Percentiles rank a stretch among this genome's conserved stretches.
Conservation (phyloP, 2,797 vertebrate genomes). For the Limnodromus scolopaceus region DNA sequence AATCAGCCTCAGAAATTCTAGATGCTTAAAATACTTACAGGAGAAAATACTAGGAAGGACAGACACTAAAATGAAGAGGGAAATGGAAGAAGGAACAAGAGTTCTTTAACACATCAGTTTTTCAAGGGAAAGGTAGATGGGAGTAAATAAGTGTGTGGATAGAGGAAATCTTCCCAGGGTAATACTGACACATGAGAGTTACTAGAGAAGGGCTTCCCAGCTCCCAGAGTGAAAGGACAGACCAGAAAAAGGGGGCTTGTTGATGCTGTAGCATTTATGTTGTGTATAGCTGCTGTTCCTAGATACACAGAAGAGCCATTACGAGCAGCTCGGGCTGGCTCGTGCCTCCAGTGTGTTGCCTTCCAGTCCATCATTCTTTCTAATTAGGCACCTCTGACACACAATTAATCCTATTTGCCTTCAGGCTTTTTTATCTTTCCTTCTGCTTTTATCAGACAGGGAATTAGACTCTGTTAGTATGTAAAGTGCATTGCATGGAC, state of each 20-base stretch:
- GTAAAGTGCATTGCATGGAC: slow-evolving; percentile 26
- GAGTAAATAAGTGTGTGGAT: not conserved
- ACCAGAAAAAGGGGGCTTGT: not conserved
- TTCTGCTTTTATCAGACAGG: slow-evolving; percentile 64
- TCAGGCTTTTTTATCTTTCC: slow-evolving; percentile 69
- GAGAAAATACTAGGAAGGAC: not conserved
- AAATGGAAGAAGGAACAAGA: not conserved
- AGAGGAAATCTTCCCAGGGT: not conserved
- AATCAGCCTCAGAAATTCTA: not conserved
- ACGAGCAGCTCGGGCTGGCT: not conserved
- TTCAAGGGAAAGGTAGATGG: not conserved
- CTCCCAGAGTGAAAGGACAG: not conserved
- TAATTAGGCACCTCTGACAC: slow-evolving; percentile 77
- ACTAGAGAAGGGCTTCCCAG: not conserved
- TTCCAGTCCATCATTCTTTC: slow-evolving; percentile 73
- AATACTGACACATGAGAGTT: not conserved
- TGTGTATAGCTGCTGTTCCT: not conserved
- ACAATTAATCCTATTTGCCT: slow-evolving; percentile 75
- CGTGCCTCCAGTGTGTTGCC: not conserved
- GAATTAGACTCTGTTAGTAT: slow-evolving; percentile 60
- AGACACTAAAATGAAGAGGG: not conserved
- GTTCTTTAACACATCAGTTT: not conserved
- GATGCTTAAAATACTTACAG: not conserved
- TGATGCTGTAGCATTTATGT: not conserved
- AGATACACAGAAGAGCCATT: not conserved